Evolutionary conservation across 2,797 vertebrate genomes (phyloP).

Genomic region (Rhabdomys pumilio): DNA sequence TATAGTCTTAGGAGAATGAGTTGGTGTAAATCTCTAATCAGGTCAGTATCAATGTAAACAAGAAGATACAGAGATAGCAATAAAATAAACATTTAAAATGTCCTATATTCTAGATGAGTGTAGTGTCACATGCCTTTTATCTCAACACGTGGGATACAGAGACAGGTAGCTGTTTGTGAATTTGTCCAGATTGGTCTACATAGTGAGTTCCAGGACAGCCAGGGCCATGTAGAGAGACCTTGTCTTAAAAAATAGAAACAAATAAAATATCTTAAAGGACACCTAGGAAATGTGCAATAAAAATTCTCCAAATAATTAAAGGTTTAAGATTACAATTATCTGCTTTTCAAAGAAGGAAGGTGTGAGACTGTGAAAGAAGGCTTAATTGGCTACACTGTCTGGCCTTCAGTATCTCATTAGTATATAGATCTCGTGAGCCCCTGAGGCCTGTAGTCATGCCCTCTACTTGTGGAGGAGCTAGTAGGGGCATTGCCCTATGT

Average conservation of each 20-base stretch:
- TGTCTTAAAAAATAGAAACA: background rate
- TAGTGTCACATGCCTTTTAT: too few relatives aligned
- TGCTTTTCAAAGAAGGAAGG: background rate
- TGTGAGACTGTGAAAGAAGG: too few relatives aligned
- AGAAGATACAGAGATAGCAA: background rate
- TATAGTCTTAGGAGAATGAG: constrained; percentile 8
- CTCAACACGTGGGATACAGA: too few relatives aligned
- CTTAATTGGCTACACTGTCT: too few relatives aligned
- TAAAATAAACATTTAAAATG: background rate
- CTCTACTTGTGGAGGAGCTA: too few relatives aligned
- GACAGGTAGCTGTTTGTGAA: background rate
- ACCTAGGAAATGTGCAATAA: background rate
- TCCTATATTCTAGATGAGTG: background rate
- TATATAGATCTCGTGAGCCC: too few relatives aligned
- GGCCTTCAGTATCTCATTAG: too few relatives aligned
- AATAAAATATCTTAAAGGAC: background rate
- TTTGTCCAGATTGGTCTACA: background rate
- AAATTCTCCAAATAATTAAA: constrained; percentile 2
- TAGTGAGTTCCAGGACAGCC: background rate
- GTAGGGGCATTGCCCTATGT: too few relatives aligned
- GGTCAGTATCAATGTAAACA: background rate
- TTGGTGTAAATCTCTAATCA: background rate
- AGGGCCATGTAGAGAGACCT: background rate
- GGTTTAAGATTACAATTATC: background rate
- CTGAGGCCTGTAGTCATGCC: too few relatives aligned